Percentiles rank a stretch among this genome's conserved stretches.
These are phyloP conservation scores for Oscarella lobularis DNA, from an alignment of 37 sponge, comb jelly and placozoan species.

Conservation along the genomic window DNA sequence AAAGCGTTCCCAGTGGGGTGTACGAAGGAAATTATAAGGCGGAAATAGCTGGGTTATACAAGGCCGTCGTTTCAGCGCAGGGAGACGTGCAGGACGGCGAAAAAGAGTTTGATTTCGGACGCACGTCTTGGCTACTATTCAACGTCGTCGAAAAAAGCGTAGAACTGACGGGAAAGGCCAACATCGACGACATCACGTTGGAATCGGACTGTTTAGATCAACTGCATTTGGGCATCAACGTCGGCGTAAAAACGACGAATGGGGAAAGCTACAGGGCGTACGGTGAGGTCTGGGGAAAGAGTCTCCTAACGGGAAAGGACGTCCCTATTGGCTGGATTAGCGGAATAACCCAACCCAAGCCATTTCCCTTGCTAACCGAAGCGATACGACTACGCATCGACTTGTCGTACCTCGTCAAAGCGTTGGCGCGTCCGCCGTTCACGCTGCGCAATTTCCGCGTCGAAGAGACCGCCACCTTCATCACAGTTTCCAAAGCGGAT, in stretches of 20 bases:
- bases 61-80: not conserved
- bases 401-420: constrained; percentile 3
- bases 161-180: not conserved
- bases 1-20: not conserved
- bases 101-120: not conserved
- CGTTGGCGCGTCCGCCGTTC: constrained; percentile 9
- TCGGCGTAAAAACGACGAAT: too few species aligned
- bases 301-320: not conserved
- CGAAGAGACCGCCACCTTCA: constrained; percentile 22
- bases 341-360: constrained; percentile 7
- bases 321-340: constrained; percentile 38
- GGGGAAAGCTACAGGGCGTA: constrained; percentile 21
- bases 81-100: not conserved
- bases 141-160: not conserved
- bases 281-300: constrained; percentile 30
- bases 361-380: not conserved
- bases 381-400: constrained; percentile 8
- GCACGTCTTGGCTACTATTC: not conserved
- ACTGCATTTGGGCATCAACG: too few species aligned
- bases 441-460: constrained; percentile 13
- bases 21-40: not conserved
- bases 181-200: too few species aligned
- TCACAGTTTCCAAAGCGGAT: constrained; percentile 14
- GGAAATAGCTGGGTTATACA: not conserved
- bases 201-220: too few species aligned